phyloP scores from a whole-genome alignment of 2,797 vertebrate species.

The Darevskia nairensis region DNA sequence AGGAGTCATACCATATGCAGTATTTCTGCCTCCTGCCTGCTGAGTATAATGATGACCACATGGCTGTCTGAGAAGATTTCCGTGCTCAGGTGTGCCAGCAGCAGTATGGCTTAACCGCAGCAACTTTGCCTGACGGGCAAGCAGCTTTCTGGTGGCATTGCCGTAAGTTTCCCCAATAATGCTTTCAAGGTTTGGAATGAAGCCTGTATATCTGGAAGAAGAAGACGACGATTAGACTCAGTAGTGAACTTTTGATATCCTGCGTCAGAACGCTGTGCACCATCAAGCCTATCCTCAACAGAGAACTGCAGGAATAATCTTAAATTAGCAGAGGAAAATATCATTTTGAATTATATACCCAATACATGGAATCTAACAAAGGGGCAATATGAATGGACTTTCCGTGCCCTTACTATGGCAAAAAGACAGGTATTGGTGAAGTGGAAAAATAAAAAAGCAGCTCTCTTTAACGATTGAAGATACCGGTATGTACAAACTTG shows the following conservation, averaged over 20 bases:
- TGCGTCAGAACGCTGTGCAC: not conserved
- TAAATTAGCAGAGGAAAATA: too few species aligned
- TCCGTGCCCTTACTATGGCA: too few species aligned
- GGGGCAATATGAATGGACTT: too few species aligned
- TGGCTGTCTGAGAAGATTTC: not conserved
- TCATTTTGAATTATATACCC: too few species aligned
- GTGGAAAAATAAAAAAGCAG: too few species aligned
- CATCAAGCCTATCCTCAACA: too few species aligned
- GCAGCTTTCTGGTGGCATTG: constrained; percentile 12
- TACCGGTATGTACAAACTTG: too few species aligned
- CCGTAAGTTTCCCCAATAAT: constrained; percentile 27
- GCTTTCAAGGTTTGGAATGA: constrained; percentile 24
- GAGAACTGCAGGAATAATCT: not conserved
- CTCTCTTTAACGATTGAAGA: too few species aligned
- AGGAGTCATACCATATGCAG: not conserved
- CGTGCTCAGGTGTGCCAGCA: not conserved
- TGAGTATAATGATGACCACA: not conserved
- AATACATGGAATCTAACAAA: too few species aligned
- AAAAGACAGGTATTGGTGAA: too few species aligned
- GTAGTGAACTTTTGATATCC: not conserved
- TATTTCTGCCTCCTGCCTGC: not conserved
- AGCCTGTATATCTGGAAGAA: constrained; percentile 13
- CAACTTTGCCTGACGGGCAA: not conserved
- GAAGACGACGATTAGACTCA: not conserved
- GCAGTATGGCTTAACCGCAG: not conserved